These are phyloP conservation scores for Holotrichia oblita DNA, from an alignment of 1,140 invertebrate species.

Conservation along the genomic window DNA sequence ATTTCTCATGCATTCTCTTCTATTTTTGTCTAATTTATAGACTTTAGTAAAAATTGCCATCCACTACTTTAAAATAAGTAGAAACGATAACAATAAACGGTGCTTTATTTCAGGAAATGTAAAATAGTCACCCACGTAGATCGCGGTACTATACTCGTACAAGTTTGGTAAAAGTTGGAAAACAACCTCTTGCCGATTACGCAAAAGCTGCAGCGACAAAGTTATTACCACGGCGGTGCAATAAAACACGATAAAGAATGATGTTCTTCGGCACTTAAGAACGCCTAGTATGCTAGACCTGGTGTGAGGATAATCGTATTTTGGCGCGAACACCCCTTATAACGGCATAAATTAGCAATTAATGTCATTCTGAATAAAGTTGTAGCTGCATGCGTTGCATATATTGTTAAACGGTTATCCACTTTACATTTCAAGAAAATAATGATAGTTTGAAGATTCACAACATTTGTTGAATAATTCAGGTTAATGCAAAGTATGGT, in stretches of 20 bases:
- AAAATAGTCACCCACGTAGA: not conserved
- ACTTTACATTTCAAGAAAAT: not conserved
- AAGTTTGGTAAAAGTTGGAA: not conserved
- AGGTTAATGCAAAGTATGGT: not conserved
- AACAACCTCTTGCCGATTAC: slow-evolving; percentile 1
- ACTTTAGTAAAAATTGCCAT: no score
- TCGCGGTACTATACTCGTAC: not conserved
- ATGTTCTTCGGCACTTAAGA: slow-evolving; percentile 11
- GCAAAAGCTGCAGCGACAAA: not conserved
- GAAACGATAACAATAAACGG: no score
- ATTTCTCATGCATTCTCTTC: no score
- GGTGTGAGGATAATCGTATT: slow-evolving; percentile 12
- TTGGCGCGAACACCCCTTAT: not conserved
- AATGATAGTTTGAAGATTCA: not conserved
- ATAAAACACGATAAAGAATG: slow-evolving; percentile 8
- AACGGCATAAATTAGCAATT: slow-evolving; percentile 13
- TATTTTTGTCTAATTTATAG: no score
- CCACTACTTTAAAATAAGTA: no score
- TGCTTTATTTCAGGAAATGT: not conserved
- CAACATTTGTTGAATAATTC: not conserved
- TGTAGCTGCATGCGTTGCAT: not conserved
- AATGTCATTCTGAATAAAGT: not conserved
- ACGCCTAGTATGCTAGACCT: not conserved
- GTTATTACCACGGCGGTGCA: not conserved
- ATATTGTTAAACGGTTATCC: not conserved